Base-by-base conservation (phyloP, 2,888 invertebrate species). In the Cyclophora albipunctata region DNA sequence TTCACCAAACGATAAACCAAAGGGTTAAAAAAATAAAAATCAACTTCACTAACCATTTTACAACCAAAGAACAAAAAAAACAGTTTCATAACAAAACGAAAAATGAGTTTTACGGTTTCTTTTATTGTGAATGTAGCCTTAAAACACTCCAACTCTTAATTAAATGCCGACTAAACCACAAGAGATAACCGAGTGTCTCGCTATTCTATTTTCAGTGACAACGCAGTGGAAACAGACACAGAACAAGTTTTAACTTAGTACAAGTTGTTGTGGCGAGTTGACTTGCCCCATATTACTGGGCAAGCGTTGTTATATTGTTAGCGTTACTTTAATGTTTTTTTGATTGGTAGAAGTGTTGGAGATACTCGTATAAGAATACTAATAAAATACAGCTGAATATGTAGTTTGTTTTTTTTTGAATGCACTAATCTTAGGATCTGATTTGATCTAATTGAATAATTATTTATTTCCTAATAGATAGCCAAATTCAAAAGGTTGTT, bases 241-340 rank as follows among this genome's bases (percentile, higher is more conserved):
- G 57, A 68, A 64, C 66, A 66, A 69, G 63, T 74, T 63, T 55
- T 64, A 69, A 71, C 71, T 69, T 66, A 74, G 70, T 71, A 70
- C 70, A 75, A 73, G 64, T 75, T 70, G 70, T 71, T 71, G 67
- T 66, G 62, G 66, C 54, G 45, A 45, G 52, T 52, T 47, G 55
- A 57, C 51, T 55, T 50, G 53, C 45, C 60, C 60, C 57, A 62
- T 59, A 51, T 53, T 47, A 50, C 54, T 62, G 63, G 61, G 54
- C 63, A 42, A 66, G 63, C 59, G 60, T 60, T 62, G 60, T 61
- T 69, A 64, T 66, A 66, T 65, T 62, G 67, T 64, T 47, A 34
- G 47, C 34, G 49, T 47, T 60, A 66, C 57, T 61, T 62, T 65
- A 54, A 55, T 53, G 48, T 51, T 45, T 49, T 54, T n/a, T 47